Evolutionary conservation across 2,888 invertebrate species (phyloP).

Genomic region (Sminthurinus aureus): DNA sequence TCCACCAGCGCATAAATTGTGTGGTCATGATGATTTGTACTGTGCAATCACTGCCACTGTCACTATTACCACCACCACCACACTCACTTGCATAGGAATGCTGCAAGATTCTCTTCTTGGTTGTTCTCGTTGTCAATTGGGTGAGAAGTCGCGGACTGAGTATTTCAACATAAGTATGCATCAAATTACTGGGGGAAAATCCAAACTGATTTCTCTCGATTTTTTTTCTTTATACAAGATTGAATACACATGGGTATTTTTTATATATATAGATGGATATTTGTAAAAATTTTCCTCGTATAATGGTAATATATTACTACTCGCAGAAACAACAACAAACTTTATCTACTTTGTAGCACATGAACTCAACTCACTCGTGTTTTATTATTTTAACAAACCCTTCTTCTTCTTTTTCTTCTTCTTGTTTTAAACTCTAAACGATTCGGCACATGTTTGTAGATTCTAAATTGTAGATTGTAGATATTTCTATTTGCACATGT

Average conservation of each 20-base stretch:
- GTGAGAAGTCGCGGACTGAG: conserved; percentile 29
- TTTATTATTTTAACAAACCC: not conserved
- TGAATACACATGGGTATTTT: too few species aligned
- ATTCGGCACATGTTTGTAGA: not conserved
- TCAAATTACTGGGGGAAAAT: conserved; percentile 15
- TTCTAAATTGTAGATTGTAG: too few species aligned
- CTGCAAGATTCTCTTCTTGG: not conserved
- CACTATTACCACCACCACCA: conserved; percentile 19
- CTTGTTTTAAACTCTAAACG: not conserved
- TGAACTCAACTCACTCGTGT: too few species aligned
- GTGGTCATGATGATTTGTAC: conserved; percentile 54
- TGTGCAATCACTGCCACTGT: conserved; percentile 29
- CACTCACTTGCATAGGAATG: conserved; percentile 29
- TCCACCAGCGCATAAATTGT: conserved; percentile 60
- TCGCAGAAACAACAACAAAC: not conserved
- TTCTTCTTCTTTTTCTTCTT: not conserved
- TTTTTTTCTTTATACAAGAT: conserved; percentile 4
- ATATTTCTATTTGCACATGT: too few species aligned
- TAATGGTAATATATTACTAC: too few species aligned
- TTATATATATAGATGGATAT: not conserved
- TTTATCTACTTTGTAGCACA: not conserved
- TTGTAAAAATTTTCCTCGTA: not conserved
- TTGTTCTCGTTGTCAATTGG: conserved; percentile 20
- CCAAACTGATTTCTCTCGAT: not conserved
- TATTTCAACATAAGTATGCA: conserved; percentile 36